phyloP scores from a whole-genome alignment of 2,888 invertebrate species.

The Lasioglossum malachurum region DNA sequence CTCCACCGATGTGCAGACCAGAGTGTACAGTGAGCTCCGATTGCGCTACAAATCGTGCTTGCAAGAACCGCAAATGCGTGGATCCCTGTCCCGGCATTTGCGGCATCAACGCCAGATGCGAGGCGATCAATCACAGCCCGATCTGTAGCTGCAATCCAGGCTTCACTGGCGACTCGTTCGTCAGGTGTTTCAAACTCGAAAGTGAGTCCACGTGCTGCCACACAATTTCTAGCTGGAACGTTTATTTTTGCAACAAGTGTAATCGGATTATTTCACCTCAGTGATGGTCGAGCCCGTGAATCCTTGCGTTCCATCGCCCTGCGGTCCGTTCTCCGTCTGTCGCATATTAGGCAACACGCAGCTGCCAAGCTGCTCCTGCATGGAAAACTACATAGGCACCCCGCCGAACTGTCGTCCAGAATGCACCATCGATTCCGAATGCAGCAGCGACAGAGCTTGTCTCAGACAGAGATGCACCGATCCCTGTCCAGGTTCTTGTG shows the following conservation, averaged over 20 bases:
- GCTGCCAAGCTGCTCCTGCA: slow-evolving; percentile 88
- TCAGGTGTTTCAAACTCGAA: slow-evolving; percentile 77
- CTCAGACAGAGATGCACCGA: slow-evolving; percentile 85
- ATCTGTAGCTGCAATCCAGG: slow-evolving; percentile 85
- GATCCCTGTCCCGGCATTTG: slow-evolving; percentile 89
- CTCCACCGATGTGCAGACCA: slow-evolving; percentile 89
- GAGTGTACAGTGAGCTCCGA: slow-evolving; percentile 89
- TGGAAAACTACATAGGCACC: slow-evolving; percentile 85
- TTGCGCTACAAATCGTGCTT: slow-evolving; percentile 88
- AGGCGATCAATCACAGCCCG: slow-evolving; percentile 85
- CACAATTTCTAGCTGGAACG: not conserved
- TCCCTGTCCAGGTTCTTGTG: slow-evolving; percentile 86
- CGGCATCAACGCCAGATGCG: slow-evolving; percentile 87
- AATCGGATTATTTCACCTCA: not conserved
- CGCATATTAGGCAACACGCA: slow-evolving; percentile 89
- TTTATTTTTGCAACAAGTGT: not conserved
- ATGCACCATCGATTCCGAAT: slow-evolving; percentile 85
- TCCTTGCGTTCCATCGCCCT: slow-evolving; percentile 93
- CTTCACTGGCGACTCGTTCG: slow-evolving; percentile 86
- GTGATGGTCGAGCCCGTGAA: slow-evolving; percentile 81
- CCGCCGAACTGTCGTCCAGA: slow-evolving; percentile 84
- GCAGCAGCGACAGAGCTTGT: slow-evolving; percentile 85
- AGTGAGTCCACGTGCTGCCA: slow-evolving; percentile 52
- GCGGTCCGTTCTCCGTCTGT: slow-evolving; percentile 93
- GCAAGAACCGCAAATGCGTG: slow-evolving; percentile 88